Conservation (phyloP, 2,113 vertebrate species). For the Sphaerodactylus townsendi region DNA sequence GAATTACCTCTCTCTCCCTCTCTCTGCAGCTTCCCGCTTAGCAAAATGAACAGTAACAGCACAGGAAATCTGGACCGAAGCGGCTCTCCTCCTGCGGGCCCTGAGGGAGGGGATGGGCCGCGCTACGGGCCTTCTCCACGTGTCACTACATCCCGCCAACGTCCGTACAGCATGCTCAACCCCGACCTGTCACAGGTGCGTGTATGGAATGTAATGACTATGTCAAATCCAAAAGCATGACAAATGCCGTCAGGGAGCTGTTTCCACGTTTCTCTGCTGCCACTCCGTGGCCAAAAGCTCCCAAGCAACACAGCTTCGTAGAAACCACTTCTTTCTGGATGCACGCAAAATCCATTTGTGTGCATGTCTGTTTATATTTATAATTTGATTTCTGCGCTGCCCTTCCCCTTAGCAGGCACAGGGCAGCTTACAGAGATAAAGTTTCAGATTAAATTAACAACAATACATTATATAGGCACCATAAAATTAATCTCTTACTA, state of each 20-base stretch:
- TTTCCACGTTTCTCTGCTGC: not conserved
- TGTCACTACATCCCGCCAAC: conserved; percentile 78
- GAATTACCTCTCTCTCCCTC: not conserved
- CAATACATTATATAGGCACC: no score
- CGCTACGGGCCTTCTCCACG: conserved; percentile 68
- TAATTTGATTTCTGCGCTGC: no score
- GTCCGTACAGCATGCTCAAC: conserved; percentile 84
- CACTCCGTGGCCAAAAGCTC: not conserved
- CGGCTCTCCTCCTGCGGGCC: conserved; percentile 49
- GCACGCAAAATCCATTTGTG: not conserved
- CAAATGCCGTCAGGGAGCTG: fast-evolving
- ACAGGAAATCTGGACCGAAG: conserved; percentile 78
- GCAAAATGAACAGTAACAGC: conserved; percentile 72
- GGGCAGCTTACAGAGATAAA: no score
- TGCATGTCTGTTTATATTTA: no score
- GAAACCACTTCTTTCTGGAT: not conserved
- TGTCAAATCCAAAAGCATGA: no score
- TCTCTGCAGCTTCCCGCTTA: conserved; percentile 32
- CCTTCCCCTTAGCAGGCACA: no score
- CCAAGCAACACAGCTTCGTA: not conserved
- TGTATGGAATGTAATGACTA: not conserved
- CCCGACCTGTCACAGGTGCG: conserved; percentile 75
- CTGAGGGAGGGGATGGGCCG: conserved; percentile 65
- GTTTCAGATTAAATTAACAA: no score
- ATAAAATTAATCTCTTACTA: no score